Evolutionary conservation across 2,888 invertebrate genomes (phyloP).

Genomic region (Euzophera pinguis): DNA sequence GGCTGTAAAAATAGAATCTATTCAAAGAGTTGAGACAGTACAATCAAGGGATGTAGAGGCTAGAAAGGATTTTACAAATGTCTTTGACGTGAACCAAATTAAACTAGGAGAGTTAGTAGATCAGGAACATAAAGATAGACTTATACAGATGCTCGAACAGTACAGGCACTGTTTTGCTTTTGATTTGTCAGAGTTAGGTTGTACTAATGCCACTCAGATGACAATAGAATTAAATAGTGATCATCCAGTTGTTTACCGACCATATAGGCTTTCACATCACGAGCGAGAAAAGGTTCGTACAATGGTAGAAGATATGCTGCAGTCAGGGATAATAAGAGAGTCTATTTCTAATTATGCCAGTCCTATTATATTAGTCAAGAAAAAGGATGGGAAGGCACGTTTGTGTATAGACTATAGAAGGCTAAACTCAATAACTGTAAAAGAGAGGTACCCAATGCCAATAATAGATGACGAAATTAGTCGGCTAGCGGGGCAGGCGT

Average conservation of each 20-base stretch:
- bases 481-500: slow-evolving; percentile 17
- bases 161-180: slow-evolving; percentile 24
- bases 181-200: slow-evolving; percentile 20
- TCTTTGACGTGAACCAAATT: slow-evolving; percentile 10
- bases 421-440: slow-evolving; percentile 25
- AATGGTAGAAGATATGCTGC: slow-evolving; percentile 24
- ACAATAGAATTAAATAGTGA: slow-evolving; percentile 14
- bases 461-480: slow-evolving; percentile 25
- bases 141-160: slow-evolving; percentile 13
- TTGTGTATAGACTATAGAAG: slow-evolving; percentile 22
- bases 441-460: slow-evolving; percentile 26
- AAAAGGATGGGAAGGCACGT: slow-evolving; percentile 3
- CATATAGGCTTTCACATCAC: slow-evolving; percentile 24
- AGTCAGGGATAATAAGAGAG: slow-evolving; percentile 24
- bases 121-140: slow-evolving; percentile 2
- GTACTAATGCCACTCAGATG: slow-evolving; percentile 17
- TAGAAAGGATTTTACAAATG: background rate
- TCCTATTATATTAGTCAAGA: slow-evolving; percentile 22
- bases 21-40: background rate
- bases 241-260: slow-evolving; percentile 24
- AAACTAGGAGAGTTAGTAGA: background rate
- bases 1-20: background rate
- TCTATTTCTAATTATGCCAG: slow-evolving; percentile 25
- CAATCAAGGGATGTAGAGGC: background rate
- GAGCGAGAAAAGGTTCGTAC: slow-evolving; percentile 23